These are phyloP conservation scores for Drosophila bifasciata DNA, from an alignment of 1,140 invertebrate genomes.

Conservation along the genomic window DNA sequence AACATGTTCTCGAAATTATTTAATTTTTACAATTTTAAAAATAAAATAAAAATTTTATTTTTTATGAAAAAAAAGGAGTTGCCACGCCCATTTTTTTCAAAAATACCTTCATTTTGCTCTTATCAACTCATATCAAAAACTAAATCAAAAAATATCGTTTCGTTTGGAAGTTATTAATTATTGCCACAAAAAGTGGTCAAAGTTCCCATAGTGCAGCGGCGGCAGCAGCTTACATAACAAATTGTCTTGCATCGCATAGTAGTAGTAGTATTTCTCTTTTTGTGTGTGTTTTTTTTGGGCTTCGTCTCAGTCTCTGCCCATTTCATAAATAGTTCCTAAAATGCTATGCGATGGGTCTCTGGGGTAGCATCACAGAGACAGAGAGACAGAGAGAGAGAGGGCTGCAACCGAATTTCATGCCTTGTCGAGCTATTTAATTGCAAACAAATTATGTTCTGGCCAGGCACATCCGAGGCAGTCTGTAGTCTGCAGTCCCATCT, in stretches of 20 bases:
- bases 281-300: conserved; percentile 62
- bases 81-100: too few relatives aligned
- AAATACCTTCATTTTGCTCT: too few relatives aligned
- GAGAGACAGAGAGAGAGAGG: conserved; percentile 32
- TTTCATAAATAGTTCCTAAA: conserved; percentile 74
- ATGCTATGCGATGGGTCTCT: conserved; percentile 58
- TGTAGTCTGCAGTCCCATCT: neutral
- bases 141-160: too few relatives aligned
- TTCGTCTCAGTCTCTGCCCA: conserved; percentile 72
- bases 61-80: too few relatives aligned
- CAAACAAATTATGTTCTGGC: conserved; percentile 81
- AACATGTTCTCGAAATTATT: too few relatives aligned
- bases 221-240: conserved; percentile 78
- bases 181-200: too few relatives aligned
- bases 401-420: conserved; percentile 80
- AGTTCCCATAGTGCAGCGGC: too few relatives aligned
- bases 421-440: conserved; percentile 82
- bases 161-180: too few relatives aligned
- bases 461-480: conserved; percentile 36
- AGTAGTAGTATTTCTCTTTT: conserved; percentile 2
- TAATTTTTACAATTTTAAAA: too few relatives aligned
- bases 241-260: conserved; percentile 32
- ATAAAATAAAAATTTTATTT: too few relatives aligned
- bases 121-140: too few relatives aligned
- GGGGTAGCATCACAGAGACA: conserved; percentile 45